A percentile compares a stretch with the other conserved stretches of the same genome.
Evolutionary conservation across 2,113 vertebrate genomes (phyloP).

Genomic region (Pundamilia nyererei): DNA sequence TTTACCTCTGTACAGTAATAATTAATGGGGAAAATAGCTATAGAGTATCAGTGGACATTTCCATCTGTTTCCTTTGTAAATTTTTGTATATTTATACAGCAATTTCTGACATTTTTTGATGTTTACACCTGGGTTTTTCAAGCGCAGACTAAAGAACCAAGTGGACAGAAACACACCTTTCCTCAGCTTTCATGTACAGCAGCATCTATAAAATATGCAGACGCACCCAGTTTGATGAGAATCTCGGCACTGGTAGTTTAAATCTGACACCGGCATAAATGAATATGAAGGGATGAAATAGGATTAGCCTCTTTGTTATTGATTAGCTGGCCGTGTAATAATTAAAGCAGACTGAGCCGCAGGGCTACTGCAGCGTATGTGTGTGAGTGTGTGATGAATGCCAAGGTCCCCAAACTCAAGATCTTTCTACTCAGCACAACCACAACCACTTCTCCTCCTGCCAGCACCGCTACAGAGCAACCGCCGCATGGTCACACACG

Average conservation of each 20-base stretch:
- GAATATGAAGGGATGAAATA: constrained; percentile 59
- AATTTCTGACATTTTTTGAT: background rate
- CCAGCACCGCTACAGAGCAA: background rate
- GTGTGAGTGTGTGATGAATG: constrained; percentile 44
- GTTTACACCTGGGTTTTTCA: background rate
- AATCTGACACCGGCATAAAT: constrained; percentile 46
- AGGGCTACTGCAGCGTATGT: constrained; percentile 39
- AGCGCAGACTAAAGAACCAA: background rate
- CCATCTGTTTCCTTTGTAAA: background rate
- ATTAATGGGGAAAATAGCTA: background rate
- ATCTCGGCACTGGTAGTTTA: constrained; percentile 9
- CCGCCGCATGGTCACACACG: constrained; percentile 12
- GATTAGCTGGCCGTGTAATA: constrained; percentile 56
- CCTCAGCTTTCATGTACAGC: background rate
- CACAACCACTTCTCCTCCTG: background rate
- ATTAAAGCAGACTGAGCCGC: constrained; percentile 55
- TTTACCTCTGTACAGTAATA: background rate
- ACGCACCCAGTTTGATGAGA: background rate
- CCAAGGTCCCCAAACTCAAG: constrained; percentile 47
- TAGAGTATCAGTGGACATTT: background rate
- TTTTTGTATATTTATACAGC: background rate
- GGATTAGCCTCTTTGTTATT: constrained; percentile 62
- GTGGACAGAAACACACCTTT: background rate
- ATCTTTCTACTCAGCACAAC: constrained; percentile 55
- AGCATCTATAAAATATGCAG: background rate